Conservation (phyloP, 2,888 invertebrate species). For the Frankliniella fusca region DNA sequence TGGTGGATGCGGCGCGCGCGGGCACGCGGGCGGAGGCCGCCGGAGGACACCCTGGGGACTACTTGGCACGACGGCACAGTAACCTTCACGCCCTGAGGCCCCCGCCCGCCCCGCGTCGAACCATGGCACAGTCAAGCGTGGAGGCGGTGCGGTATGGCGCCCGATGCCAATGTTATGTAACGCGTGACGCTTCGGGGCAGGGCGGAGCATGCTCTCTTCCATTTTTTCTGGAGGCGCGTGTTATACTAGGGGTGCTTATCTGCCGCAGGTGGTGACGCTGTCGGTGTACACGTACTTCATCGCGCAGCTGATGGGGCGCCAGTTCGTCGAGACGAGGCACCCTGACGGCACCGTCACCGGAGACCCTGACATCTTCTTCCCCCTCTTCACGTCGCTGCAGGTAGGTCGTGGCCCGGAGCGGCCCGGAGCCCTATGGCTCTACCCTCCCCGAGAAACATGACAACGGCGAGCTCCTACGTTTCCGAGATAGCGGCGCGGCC, state of each 20-base stretch:
- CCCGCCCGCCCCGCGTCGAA: not conserved
- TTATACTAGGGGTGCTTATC: too few relatives aligned
- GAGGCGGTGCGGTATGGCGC: too few relatives aligned
- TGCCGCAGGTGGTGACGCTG: conserved; percentile 79
- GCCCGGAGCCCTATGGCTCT: not conserved
- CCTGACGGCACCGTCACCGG: conserved; percentile 52
- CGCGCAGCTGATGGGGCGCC: conserved; percentile 80
- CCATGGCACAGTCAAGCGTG: not conserved
- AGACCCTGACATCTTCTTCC: conserved; percentile 81
- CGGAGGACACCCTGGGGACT: not conserved
- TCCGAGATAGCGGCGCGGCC: too few relatives aligned
- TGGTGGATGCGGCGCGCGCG: not conserved
- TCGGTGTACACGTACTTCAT: conserved; percentile 89
- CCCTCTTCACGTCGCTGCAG: conserved; percentile 84
- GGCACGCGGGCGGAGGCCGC: not conserved
- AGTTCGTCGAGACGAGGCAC: conserved; percentile 60
- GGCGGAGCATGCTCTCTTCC: too few relatives aligned
- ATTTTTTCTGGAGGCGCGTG: too few relatives aligned
- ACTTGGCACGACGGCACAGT: not conserved
- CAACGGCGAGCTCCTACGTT: too few relatives aligned
- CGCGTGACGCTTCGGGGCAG: not conserved
- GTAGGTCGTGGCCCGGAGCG: conserved; percentile 48
- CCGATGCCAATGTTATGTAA: not conserved
- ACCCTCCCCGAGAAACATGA: too few relatives aligned
- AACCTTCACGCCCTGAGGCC: conserved; percentile 16